Conservation (phyloP, 2,797 vertebrate species). For the Ptychadena robeensis region DNA sequence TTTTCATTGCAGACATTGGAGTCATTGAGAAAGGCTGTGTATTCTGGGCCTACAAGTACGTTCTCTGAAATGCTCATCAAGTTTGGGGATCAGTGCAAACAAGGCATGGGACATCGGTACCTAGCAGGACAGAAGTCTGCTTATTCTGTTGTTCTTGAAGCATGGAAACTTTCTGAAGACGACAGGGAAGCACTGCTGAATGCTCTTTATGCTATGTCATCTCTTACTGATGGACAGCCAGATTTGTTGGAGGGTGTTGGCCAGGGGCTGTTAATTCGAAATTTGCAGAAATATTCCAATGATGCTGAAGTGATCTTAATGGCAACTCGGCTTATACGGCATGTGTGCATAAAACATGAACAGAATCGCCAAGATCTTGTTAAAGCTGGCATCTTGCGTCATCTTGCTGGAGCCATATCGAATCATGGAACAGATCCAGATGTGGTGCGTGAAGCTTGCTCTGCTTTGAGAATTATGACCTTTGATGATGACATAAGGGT, state of each 20-base stretch:
- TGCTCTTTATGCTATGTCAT: constrained; percentile 75
- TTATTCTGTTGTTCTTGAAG: constrained; percentile 83
- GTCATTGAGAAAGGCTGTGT: constrained; percentile 72
- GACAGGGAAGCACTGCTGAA: constrained; percentile 70
- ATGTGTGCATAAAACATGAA: constrained; percentile 91
- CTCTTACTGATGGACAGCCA: constrained; percentile 88
- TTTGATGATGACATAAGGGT: constrained; percentile 93
- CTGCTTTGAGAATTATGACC: constrained; percentile 85
- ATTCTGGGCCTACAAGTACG: constrained; percentile 58
- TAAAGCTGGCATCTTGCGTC: constrained; percentile 77
- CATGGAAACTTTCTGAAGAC: constrained; percentile 73
- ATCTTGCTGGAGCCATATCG: constrained; percentile 75
- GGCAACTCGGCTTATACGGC: constrained; percentile 75
- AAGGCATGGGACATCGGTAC: constrained; percentile 82
- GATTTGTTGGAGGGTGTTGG: constrained; percentile 86
- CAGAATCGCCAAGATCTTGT: constrained; percentile 89
- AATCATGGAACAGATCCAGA: constrained; percentile 71
- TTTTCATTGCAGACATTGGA: constrained; percentile 77
- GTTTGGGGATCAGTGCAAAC: constrained; percentile 83
- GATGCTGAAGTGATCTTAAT: constrained; percentile 69
- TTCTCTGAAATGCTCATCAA: constrained; percentile 66
- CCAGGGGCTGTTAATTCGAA: constrained; percentile 76
- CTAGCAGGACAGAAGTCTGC: constrained; percentile 89
- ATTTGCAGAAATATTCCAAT: constrained; percentile 65
- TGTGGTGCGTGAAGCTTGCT: constrained; percentile 79